Percentiles rank a stretch among this genome's conserved stretches.
Conservation (phyloP, 1,140 invertebrate species). For the Drosophila bifasciata region DNA sequence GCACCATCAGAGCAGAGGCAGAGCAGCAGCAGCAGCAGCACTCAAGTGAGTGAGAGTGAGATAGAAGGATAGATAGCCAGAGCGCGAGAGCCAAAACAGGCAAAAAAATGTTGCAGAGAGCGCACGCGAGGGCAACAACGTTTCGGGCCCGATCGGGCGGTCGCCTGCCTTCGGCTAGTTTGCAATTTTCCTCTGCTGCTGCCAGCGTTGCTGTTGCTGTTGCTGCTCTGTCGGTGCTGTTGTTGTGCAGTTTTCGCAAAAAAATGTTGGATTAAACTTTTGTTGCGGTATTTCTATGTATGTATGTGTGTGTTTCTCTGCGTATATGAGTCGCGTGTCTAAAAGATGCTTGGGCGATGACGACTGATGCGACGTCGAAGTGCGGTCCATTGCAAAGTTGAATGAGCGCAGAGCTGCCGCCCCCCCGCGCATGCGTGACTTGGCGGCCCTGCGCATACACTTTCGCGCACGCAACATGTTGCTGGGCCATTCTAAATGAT, state of each 20-base stretch:
- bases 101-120: constrained; percentile 12
- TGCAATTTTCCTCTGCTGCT: constrained; percentile 44
- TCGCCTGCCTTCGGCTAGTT: constrained; percentile 8
- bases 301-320: constrained; percentile 7
- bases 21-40: constrained; percentile 13
- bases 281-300: constrained; percentile 23
- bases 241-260: constrained; percentile 50
- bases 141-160: constrained; percentile 27
- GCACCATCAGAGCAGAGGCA: constrained; percentile 9
- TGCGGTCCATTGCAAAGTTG: constrained; percentile 40
- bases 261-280: constrained; percentile 36
- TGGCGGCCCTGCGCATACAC: neutral
- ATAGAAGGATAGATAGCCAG: constrained; percentile 2
- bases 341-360: constrained; percentile 61
- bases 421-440: constrained; percentile 35
- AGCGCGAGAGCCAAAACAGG: constrained; percentile 10
- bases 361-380: constrained; percentile 25
- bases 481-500: neutral
- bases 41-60: constrained; percentile 9
- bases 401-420: constrained; percentile 35
- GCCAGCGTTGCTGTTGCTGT: constrained; percentile 1
- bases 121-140: constrained; percentile 33
- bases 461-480: constrained; percentile 21
- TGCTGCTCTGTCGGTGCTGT: constrained; percentile 28
- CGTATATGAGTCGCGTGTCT: constrained; percentile 59